Conservation (phyloP, 2,113 vertebrate species). For the Seriola aureovittata region DNA sequence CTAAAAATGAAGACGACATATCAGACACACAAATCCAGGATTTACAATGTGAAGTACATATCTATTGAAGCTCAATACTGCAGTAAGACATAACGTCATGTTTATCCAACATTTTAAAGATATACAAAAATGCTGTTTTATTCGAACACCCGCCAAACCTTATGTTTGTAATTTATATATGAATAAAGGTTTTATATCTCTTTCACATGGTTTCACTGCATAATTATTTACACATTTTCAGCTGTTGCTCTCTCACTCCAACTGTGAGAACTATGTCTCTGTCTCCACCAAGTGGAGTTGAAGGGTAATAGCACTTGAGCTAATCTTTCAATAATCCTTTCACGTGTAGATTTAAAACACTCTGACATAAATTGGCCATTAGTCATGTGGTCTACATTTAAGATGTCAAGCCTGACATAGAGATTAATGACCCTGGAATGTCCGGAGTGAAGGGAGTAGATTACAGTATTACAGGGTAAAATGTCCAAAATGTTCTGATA, state of each 20-base stretch:
- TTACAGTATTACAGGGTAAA: background rate
- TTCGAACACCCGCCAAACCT: slow-evolving; percentile 58
- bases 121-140: slow-evolving; percentile 42
- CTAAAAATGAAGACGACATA: background rate
- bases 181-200: slow-evolving; percentile 83
- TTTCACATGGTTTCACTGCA: background rate
- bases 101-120: slow-evolving; percentile 51
- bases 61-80: slow-evolving; percentile 49
- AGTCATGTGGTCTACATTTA: background rate
- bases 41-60: slow-evolving; percentile 50
- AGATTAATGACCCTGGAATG: no score
- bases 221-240: background rate
- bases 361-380: background rate
- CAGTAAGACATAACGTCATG: slow-evolving; percentile 9
- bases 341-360: background rate
- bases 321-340: background rate
- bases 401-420: background rate
- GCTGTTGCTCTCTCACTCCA: background rate
- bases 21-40: slow-evolving; percentile 36
- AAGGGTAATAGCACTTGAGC: background rate
- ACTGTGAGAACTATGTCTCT: background rate
- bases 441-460: no score
- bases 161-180: slow-evolving; percentile 83
- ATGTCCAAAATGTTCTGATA: background rate
- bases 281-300: slow-evolving; percentile 57